Evolutionary conservation across 2,888 invertebrate genomes (phyloP).

Genomic region (Vanessa cardui): DNA sequence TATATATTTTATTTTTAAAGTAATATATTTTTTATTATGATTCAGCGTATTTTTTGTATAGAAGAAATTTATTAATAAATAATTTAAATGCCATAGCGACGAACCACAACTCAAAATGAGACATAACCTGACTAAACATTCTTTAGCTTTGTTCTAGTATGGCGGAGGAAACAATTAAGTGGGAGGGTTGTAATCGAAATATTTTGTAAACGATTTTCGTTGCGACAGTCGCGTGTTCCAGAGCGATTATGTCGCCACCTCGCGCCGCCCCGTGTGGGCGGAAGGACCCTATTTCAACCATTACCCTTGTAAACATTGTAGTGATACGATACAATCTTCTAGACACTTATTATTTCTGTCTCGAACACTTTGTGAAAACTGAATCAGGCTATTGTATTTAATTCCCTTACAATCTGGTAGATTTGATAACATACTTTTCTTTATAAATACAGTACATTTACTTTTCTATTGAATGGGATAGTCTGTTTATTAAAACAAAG

Average conservation of each 20-base stretch:
- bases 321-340: conserved; percentile 39
- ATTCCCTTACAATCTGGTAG: background rate
- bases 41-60: background rate
- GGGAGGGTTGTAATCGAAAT: conserved; percentile 75
- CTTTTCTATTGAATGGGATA: no score
- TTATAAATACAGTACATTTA: no score
- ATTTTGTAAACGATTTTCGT: conserved; percentile 74
- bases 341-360: conserved; percentile 36
- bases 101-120: background rate
- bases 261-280: conserved; percentile 42
- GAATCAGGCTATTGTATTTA: conserved; percentile 4
- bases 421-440: background rate
- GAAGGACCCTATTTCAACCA: conserved; percentile 40
- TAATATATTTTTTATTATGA: background rate
- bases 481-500: no score
- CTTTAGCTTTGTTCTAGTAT: conserved; percentile 53
- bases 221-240: conserved; percentile 63
- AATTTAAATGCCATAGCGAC: background rate
- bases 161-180: conserved; percentile 71
- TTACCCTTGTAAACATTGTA: conserved; percentile 41
- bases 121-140: conserved; percentile 22
- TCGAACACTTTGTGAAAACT: conserved; percentile 20
- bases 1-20: no score
- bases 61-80: background rate
- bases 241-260: conserved; percentile 63